Base-by-base conservation (phyloP, 2,113 vertebrate species). In the Nycticorax nycticorax region DNA sequence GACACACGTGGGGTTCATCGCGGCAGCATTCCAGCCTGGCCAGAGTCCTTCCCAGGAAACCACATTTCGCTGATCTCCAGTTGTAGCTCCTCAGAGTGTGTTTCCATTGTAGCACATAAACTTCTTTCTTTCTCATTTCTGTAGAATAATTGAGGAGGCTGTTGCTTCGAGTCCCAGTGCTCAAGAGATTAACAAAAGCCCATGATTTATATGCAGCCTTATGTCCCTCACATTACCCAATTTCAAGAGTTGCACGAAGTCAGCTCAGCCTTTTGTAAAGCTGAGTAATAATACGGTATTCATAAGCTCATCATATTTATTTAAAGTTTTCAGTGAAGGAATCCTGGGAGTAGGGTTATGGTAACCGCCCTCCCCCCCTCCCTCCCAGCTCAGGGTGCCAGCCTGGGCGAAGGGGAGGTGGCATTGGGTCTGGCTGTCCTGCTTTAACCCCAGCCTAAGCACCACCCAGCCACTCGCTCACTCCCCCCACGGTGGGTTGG, bases 301-400 rank as follows among this genome's bases (percentile, higher is more conserved):
- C 68, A 16, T 2, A 4, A 28, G 2, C 35, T 26, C 73, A 8
- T 1, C 18, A 0, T 11, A 0, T 14, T 7, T 28, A 28, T 20
- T 45, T 5, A 27, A 53, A 35, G 8, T 59, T 52, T 14, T 12
- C 59, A 33, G 2, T 37, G 26, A 30, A 41, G 60, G 57, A 28
- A 5, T 3, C 28, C 47, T 6, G 35, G n/a, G 39, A 33, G 27
- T 3, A 43, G 39, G 12, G 41, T 1, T 6, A 0, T 3, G 47
- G 45, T 4, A 32, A 52, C 39, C 14, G 41, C 41, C 41, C 41
- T 15, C 41, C 41, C 41, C 41, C 14, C 41, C 41, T 4, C 53
- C 53, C 16, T 2, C 2, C 12, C 52, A 53, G 30, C 43, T 6
- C 71, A 8, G 69, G 39, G 37, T 11, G 2, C 6, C 56, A 7